Conservation (phyloP, 1,140 invertebrate species). For the Diabrotica undecimpunctata region DNA sequence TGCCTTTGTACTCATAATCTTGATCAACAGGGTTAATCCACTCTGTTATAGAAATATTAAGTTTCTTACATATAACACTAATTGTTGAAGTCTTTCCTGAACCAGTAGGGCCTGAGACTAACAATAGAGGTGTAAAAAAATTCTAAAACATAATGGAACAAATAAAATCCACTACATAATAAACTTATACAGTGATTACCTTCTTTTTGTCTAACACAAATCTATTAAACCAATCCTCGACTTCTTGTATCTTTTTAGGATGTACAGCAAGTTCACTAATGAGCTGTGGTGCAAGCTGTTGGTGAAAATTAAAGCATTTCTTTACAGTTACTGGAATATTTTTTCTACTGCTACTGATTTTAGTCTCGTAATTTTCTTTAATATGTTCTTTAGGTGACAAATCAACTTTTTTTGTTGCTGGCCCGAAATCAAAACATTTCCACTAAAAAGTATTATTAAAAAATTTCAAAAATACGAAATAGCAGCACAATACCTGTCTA, state of each 20-base stretch:
- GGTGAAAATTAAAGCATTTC: slow-evolving; percentile 39
- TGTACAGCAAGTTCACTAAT: slow-evolving; percentile 58
- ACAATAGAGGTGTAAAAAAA: slow-evolving; percentile 49
- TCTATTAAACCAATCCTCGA: slow-evolving; percentile 39
- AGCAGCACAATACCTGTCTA: neutral
- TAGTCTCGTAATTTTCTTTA: neutral
- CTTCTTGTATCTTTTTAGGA: slow-evolving; percentile 59
- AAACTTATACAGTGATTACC: slow-evolving; percentile 5
- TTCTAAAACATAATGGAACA: neutral
- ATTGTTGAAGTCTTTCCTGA: slow-evolving; percentile 67
- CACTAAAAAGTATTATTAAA: slow-evolving; percentile 24
- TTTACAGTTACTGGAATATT: slow-evolving; percentile 7
- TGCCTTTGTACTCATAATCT: slow-evolving; percentile 47
- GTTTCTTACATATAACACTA: slow-evolving; percentile 56
- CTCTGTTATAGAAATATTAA: slow-evolving; percentile 59
- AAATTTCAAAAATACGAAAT: neutral
- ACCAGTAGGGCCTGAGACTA: slow-evolving; percentile 69
- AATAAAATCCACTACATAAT: slow-evolving; percentile 11
- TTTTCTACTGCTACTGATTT: slow-evolving; percentile 9
- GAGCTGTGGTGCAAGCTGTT: slow-evolving; percentile 52
- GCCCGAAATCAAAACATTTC: slow-evolving; percentile 38
- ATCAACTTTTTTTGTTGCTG: slow-evolving; percentile 16
- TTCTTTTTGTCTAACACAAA: neutral
- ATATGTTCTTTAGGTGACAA: neutral
- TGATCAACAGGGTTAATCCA: slow-evolving; percentile 70